Base-by-base conservation (phyloP, 1,140 invertebrate species). In the Steinernema khuongi region DNA sequence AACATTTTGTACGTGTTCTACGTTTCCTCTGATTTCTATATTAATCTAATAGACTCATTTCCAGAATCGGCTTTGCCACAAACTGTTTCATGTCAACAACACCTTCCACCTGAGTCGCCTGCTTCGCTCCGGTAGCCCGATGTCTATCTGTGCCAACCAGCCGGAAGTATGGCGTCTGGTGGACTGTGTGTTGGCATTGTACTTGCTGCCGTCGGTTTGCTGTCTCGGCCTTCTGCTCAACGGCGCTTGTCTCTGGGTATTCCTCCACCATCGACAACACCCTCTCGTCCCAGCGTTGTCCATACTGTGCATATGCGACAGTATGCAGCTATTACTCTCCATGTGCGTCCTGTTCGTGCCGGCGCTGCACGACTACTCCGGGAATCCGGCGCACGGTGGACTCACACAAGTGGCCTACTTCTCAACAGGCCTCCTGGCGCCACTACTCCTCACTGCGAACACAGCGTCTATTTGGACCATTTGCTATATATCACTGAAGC, bases 381-480 rank as follows among this genome's bases (percentile, higher is more conserved):
- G 79, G 29, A 78, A 77, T 50, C 71, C 76, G 33, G 74, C 76
- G 7, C 75, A 71, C 31, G 79, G 79, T 17, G 60, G 69, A 19
- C 41, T 83, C 19, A 83, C 77, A 0, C 81, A 83, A 72, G 28
- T 83, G 1, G 83, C 81, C 11, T 83, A 83, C 68, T 26, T 83
- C 11, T 79, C 83, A 1, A 83, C 81, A 1, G 81, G 81, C 14
- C 67, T 74, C 17, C 72, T 83, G 4, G 84, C 81, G 18, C 84
- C 84, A 2, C 79, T 85, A 17, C 72, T 83, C 1, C 68, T 83
- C 14, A 74, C 81, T 26, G 75, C 77, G 14, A 83, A 83, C 76
- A 85, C 81, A 44, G 81, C 81, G 17, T 81, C 81, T 28, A 83
- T 83, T 67, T 83, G 81, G 81, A 83, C 81, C 28, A 83, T 83